Conservation (phyloP, 1,140 invertebrate species). For the Xylocopa sonorina region DNA sequence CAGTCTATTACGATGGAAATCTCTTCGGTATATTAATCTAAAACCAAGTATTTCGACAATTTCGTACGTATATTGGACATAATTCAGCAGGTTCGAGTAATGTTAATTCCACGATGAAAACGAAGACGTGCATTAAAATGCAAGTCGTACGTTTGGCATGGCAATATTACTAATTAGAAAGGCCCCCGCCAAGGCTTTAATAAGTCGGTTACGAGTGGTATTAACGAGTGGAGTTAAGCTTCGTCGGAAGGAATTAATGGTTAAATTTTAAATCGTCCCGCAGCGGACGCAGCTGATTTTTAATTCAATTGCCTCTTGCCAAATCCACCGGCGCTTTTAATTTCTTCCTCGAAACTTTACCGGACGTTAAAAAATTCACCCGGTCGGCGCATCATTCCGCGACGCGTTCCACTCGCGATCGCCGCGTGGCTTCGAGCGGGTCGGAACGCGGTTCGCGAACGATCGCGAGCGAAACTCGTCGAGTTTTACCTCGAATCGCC, state of each 20-base stretch:
- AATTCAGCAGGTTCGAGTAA: no score
- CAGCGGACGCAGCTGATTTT: not conserved
- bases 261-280: conserved; percentile 20
- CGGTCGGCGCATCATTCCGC: not conserved
- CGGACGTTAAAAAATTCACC: not conserved
- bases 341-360: not conserved
- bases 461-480: conserved; percentile 11
- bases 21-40: no score
- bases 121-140: not conserved
- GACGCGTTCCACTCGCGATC: not conserved
- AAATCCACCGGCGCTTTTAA: not conserved
- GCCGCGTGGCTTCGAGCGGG: no score
- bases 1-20: not conserved
- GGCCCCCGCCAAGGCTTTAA: not conserved
- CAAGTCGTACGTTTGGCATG: not conserved
- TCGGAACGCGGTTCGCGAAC: not conserved
- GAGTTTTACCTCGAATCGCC: conserved; percentile 21
- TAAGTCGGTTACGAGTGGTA: conserved; percentile 4
- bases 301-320: not conserved
- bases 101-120: not conserved
- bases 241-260: not conserved
- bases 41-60: no score
- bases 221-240: not conserved
- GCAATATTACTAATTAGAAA: conserved; percentile 10
- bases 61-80: no score